Conservation (phyloP, 2,888 invertebrate genomes). For the Ctenicera cuprea region DNA sequence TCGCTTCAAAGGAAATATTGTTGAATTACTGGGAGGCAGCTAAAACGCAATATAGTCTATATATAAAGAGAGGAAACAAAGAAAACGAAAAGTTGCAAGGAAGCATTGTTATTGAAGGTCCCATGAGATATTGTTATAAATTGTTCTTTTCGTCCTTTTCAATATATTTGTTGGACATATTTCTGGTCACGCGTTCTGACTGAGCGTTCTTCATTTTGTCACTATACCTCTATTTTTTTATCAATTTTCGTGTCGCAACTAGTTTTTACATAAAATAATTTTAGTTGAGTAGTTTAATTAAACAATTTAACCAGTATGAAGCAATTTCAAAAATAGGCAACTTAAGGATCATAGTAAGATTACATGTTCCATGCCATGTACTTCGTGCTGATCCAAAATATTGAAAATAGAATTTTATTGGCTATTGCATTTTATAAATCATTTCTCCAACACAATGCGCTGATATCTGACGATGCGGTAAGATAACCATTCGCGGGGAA, state of each 20-base stretch:
- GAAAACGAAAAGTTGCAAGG: conserved; percentile 63
- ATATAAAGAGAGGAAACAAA: conserved; percentile 62
- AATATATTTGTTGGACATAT: conserved; percentile 64
- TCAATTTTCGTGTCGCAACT: background rate
- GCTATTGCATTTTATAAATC: conserved; percentile 69
- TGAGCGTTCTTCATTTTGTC: conserved; percentile 56
- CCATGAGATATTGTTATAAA: conserved; percentile 66
- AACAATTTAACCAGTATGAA: too few species aligned
- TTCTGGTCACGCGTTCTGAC: conserved; percentile 64
- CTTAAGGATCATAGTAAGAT: conserved; percentile 50
- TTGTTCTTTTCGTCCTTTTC: conserved; percentile 65
- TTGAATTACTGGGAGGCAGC: conserved; percentile 63
- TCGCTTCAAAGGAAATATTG: conserved; percentile 53
- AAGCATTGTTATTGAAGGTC: conserved; percentile 66
- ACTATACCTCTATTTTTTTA: conserved; percentile 41
- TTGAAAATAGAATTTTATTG: conserved; percentile 66
- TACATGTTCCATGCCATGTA: conserved; percentile 65
- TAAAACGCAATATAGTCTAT: conserved; percentile 65
- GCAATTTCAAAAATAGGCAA: background rate
- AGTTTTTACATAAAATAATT: background rate
- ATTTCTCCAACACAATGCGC: conserved; percentile 67
- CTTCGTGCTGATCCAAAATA: conserved; percentile 64
- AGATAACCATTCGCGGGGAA: conserved; percentile 66
- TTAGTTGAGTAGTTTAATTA: too few species aligned
- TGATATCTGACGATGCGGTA: conserved; percentile 64